Evolutionary conservation across 2,888 invertebrate genomes (phyloP).

Genomic region (Polietes domitor): DNA sequence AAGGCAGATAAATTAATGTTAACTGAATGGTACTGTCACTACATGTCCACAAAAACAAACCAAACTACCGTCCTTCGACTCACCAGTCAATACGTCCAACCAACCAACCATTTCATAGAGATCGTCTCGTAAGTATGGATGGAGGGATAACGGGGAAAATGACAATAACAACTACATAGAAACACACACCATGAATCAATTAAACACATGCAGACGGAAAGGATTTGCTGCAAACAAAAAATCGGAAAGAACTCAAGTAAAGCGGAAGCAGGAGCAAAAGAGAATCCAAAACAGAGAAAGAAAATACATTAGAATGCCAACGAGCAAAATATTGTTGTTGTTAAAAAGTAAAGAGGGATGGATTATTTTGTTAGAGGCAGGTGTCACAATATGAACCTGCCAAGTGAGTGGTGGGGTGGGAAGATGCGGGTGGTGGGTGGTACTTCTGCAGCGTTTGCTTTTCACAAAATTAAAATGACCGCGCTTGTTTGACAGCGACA

Average conservation of each 20-base stretch:
- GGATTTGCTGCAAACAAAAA: slow-evolving; percentile 5
- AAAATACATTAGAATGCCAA: slow-evolving; percentile 38
- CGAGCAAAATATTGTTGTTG: not conserved
- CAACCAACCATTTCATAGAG: not conserved
- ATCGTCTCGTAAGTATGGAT: too few relatives aligned
- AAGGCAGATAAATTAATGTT: slow-evolving; percentile 68
- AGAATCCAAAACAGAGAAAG: slow-evolving; percentile 11
- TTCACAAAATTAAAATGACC: slow-evolving; percentile 48
- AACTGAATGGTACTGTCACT: slow-evolving; percentile 67
- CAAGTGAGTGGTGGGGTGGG: not conserved
- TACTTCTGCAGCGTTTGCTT: not conserved
- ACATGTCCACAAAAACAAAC: slow-evolving; percentile 13
- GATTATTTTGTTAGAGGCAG: slow-evolving; percentile 53
- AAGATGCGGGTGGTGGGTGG: not conserved
- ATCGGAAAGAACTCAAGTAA: slow-evolving; percentile 27
- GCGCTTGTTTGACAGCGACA: slow-evolving; percentile 39
- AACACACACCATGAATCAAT: slow-evolving; percentile 45
- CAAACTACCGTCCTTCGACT: not conserved
- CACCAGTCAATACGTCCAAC: not conserved
- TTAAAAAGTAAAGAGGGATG: slow-evolving; percentile 13
- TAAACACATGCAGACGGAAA: slow-evolving; percentile 6
- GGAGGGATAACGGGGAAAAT: slow-evolving; percentile 6
- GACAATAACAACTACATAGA: not conserved
- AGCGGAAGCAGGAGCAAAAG: not conserved
- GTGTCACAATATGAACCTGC: slow-evolving; percentile 22